Conservation (phyloP, 53 echinoderm and acorn worm genomes). For the Holothuria scabra region DNA sequence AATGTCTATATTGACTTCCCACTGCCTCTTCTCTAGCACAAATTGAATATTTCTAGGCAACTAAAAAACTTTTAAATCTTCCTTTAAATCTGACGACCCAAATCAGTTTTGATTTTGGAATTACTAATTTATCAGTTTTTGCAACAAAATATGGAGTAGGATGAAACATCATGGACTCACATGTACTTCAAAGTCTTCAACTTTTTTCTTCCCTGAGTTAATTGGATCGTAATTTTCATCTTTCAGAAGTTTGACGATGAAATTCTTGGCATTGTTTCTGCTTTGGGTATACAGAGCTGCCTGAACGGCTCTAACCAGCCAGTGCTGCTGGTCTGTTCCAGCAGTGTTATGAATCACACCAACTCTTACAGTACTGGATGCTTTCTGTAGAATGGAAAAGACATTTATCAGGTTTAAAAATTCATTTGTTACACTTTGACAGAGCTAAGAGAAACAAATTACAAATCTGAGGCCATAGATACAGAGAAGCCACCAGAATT, state of each 20-base stretch:
- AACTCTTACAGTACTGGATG: conserved; percentile 76
- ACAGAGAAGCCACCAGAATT: too few species aligned
- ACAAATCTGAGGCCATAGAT: too few species aligned
- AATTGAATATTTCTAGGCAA: too few species aligned
- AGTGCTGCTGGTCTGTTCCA: conserved; percentile 41
- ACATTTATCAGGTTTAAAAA: not conserved
- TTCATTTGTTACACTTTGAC: not conserved
- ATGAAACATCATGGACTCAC: conserved; percentile 62
- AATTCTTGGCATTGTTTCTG: conserved; percentile 89
- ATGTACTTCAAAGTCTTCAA: conserved; percentile 90
- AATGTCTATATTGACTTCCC: too few species aligned
- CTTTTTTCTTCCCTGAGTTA: conserved; percentile 57
- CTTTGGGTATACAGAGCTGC: conserved; percentile 83
- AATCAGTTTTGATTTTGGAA: too few species aligned
- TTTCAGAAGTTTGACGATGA: conserved; percentile 85
- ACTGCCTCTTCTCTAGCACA: too few species aligned
- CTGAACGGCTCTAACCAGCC: conserved; percentile 83
- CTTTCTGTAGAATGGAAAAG: conserved; percentile 67
- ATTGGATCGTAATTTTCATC: conserved; percentile 76
- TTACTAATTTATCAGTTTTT: too few species aligned
- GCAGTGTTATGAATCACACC: conserved; percentile 77
- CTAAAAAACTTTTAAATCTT: too few species aligned
- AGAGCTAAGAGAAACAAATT: too few species aligned
- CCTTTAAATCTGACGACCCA: too few species aligned
- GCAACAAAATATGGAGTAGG: too few species aligned